These are phyloP conservation scores for Hybognathus amarus DNA, from an alignment of 2,797 vertebrate species.

Conservation along the genomic window DNA sequence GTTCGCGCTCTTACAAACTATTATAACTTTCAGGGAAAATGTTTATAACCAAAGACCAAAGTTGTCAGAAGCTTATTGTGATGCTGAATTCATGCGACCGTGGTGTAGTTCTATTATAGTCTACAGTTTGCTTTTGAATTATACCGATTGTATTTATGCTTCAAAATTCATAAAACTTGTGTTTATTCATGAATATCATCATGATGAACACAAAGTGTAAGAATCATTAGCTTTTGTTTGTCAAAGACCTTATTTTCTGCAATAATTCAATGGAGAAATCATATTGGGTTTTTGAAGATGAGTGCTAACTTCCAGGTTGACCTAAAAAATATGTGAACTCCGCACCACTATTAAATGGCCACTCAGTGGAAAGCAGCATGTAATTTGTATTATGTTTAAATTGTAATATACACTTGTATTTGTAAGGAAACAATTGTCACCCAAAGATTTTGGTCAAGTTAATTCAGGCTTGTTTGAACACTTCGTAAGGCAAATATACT, in stretches of 20 bases:
- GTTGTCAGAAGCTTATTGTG: not conserved
- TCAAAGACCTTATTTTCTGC: not conserved
- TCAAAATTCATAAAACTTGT: not conserved
- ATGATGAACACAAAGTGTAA: not conserved
- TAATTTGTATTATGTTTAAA: conserved; percentile 54
- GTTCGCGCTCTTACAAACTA: not conserved
- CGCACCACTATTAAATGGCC: conserved; percentile 44
- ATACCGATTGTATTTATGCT: not conserved
- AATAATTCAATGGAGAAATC: not conserved
- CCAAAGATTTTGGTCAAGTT: conserved; percentile 11
- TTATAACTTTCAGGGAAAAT: not conserved
- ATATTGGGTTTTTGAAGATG: not conserved
- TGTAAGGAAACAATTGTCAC: not conserved
- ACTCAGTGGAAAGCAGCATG: conserved; percentile 67
- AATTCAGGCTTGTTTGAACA: not conserved
- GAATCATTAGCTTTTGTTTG: not conserved
- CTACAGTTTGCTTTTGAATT: not conserved
- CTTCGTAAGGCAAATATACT: not conserved
- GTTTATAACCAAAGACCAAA: not conserved
- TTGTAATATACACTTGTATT: conserved; percentile 36
- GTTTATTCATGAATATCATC: not conserved
- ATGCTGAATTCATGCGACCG: not conserved
- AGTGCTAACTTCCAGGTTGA: not conserved
- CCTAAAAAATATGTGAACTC: not conserved
- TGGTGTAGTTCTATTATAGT: not conserved